A percentile compares a stretch with the other conserved stretches of the same genome.
Conservation (phyloP, 2,797 vertebrate genomes). For the Valencia hispanica region DNA sequence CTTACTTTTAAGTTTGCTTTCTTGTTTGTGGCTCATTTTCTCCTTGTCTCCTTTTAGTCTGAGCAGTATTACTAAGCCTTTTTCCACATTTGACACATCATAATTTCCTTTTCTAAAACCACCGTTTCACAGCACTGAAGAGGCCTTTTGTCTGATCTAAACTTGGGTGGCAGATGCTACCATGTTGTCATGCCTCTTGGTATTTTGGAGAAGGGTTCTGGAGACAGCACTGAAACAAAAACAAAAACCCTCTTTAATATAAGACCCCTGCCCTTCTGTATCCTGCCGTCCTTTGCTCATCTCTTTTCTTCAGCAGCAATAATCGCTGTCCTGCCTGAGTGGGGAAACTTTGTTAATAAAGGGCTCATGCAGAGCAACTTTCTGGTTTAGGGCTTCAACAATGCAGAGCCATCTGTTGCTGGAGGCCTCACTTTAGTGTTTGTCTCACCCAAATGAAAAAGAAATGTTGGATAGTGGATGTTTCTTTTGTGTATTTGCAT, state of each 20-base stretch:
- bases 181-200: constrained; percentile 72
- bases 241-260: constrained; percentile 57
- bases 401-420: constrained; percentile 66
- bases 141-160: constrained; percentile 63
- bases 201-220: constrained; percentile 74
- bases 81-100: constrained; percentile 63
- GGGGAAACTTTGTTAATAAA: constrained; percentile 78
- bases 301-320: constrained; percentile 62
- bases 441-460: not conserved
- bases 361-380: constrained; percentile 75
- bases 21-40: constrained; percentile 47
- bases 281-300: constrained; percentile 27
- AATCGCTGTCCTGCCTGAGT: constrained; percentile 71
- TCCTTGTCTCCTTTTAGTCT: constrained; percentile 49
- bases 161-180: constrained; percentile 75
- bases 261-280: constrained; percentile 46
- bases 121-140: constrained; percentile 60
- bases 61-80: constrained; percentile 33
- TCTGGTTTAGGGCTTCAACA: constrained; percentile 74
- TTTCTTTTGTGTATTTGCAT: not conserved
- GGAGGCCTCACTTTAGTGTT: constrained; percentile 46
- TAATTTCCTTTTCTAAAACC: constrained; percentile 64
- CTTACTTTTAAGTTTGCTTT: constrained; percentile 39
- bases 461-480: not conserved
- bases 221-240: constrained; percentile 68